A percentile compares a stretch with the other conserved stretches of the same genome.
Evolutionary conservation across 2,888 invertebrate species (phyloP).

Genomic region (Lordiphosa fenestrarum): DNA sequence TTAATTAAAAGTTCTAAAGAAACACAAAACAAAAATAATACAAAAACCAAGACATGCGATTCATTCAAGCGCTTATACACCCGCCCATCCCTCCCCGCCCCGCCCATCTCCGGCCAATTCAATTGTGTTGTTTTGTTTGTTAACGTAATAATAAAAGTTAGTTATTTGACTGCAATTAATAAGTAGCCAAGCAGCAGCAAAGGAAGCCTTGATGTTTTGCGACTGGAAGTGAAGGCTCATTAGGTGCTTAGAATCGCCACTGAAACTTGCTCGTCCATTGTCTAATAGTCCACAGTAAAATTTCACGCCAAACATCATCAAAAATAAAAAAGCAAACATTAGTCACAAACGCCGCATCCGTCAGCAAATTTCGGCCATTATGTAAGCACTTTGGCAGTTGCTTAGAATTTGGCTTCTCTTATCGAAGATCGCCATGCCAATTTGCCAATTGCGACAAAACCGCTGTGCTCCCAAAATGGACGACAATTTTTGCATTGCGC

Average conservation of each 20-base stretch:
- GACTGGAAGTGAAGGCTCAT: slow-evolving; percentile 48
- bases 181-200: not conserved
- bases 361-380: slow-evolving; percentile 39
- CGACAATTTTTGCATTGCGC: slow-evolving; percentile 3
- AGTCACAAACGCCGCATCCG: slow-evolving; percentile 57
- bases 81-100: slow-evolving; percentile 2
- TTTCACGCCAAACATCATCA: slow-evolving; percentile 56
- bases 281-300: slow-evolving; percentile 54
- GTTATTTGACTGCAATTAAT: not conserved
- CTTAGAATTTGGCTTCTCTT: slow-evolving; percentile 32
- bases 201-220: slow-evolving; percentile 53
- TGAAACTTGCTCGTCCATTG: slow-evolving; percentile 40
- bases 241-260: slow-evolving; percentile 50
- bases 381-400: slow-evolving; percentile 51
- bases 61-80: slow-evolving; percentile 66
- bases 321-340: slow-evolving; percentile 48
- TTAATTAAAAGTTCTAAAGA: slow-evolving; percentile 71
- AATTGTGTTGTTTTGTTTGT: not conserved
- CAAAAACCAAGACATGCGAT: slow-evolving; percentile 64
- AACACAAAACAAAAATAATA: no score
- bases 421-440: slow-evolving; percentile 11
- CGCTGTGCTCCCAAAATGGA: not conserved
- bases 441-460: slow-evolving; percentile 26
- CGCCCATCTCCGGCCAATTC: not conserved
- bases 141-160: slow-evolving; percentile 4